These are phyloP conservation scores for Zosterops borbonicus DNA, from an alignment of 2,113 vertebrate genomes.

Conservation along the genomic window DNA sequence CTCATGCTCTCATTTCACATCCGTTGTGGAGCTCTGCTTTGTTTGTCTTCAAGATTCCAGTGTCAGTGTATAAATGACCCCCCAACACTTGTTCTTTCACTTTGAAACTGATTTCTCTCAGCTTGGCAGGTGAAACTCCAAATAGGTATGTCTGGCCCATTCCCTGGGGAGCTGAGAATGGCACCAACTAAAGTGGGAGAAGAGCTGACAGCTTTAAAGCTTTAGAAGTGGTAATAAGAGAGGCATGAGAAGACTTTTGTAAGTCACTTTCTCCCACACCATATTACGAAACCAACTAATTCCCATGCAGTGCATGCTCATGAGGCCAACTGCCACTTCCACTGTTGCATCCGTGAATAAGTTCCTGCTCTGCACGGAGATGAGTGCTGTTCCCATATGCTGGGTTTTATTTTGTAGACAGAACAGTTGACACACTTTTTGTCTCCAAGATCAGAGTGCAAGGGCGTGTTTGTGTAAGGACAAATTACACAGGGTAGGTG, in stretches of 20 bases:
- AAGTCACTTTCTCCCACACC: conserved; percentile 67
- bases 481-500: conserved; percentile 23
- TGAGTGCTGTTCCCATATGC: conserved; percentile 64
- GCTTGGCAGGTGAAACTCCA: conserved; percentile 68
- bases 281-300: conserved; percentile 69
- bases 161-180: conserved; percentile 43
- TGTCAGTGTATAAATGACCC: conserved; percentile 40
- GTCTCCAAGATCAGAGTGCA: conserved; percentile 56
- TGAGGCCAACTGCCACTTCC: conserved; percentile 71
- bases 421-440: conserved; percentile 63
- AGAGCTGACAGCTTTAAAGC: conserved; percentile 72
- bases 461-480: conserved; percentile 48
- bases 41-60: conserved; percentile 52
- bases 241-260: conserved; percentile 68
- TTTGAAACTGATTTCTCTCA: conserved; percentile 66
- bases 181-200: conserved; percentile 65
- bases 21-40: conserved; percentile 2
- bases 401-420: conserved; percentile 60
- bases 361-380: conserved; percentile 38
- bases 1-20: conserved; percentile 24
- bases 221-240: conserved; percentile 72
- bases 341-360: conserved; percentile 63
- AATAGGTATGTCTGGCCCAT: conserved; percentile 41
- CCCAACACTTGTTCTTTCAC: conserved; percentile 51
- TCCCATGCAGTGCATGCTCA: conserved; percentile 69